Percentiles rank a stretch among this genome's conserved stretches.
Conservation (phyloP, 2,888 invertebrate genomes). For the Timema podura region DNA sequence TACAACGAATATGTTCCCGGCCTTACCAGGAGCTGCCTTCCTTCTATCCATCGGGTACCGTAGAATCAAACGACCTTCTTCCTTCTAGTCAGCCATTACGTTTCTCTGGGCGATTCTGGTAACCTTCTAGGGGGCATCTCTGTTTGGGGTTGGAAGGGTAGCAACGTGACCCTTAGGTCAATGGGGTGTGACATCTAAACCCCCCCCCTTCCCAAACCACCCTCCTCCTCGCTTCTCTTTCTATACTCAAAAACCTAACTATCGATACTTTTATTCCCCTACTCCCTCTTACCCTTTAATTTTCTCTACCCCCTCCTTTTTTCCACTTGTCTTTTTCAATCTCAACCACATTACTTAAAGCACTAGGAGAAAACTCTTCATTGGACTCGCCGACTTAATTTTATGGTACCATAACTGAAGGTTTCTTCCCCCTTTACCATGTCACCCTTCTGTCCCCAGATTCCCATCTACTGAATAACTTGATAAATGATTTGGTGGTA, state of each 20-base stretch:
- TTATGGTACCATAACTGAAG: too few species aligned
- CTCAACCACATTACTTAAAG: neutral
- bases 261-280: slow-evolving; percentile 12
- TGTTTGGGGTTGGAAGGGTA: slow-evolving; percentile 7
- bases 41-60: neutral
- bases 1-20: too few species aligned
- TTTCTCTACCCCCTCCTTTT: neutral
- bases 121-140: slow-evolving; percentile 22
- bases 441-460: too few species aligned
- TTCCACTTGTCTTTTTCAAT: slow-evolving; percentile 1
- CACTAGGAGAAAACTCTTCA: neutral
- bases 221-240: too few species aligned
- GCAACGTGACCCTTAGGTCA: slow-evolving; percentile 26
- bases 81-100: slow-evolving; percentile 23
- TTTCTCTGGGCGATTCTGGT: slow-evolving; percentile 27
- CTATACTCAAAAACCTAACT: neutral
- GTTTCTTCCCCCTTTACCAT: too few species aligned
- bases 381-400: too few species aligned
- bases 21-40: too few species aligned
- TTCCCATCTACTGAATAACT: too few species aligned
- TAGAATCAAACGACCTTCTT: slow-evolving; percentile 25
- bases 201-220: too few species aligned
- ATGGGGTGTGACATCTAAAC: slow-evolving; percentile 29
- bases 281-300: slow-evolving; percentile 8
- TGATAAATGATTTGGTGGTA: too few species aligned